These are phyloP conservation scores for Gymnoscopelus braueri DNA, from an alignment of 2,797 vertebrate species.

Conservation along the genomic window DNA sequence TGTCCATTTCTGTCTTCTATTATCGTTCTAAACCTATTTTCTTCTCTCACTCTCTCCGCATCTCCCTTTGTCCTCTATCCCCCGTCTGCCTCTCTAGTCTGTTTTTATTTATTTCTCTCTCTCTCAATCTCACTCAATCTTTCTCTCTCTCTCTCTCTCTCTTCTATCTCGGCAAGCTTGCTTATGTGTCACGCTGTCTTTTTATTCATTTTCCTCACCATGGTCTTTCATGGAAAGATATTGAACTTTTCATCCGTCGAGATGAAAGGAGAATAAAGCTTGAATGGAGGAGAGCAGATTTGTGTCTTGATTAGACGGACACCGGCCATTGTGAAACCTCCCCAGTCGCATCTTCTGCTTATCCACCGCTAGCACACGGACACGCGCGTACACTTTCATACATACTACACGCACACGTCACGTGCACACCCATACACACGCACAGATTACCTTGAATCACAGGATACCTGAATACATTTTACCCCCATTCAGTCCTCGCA, in stretches of 20 bases:
- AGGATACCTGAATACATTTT: not conserved
- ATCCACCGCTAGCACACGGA: not conserved
- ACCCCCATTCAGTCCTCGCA: not conserved
- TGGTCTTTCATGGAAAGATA: not conserved
- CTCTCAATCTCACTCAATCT: constrained; percentile 1
- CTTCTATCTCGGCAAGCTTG: not conserved
- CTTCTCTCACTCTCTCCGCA: not conserved
- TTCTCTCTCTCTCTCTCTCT: constrained; percentile 16
- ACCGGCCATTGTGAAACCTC: not conserved
- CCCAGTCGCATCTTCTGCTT: not conserved
- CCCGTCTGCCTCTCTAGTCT: not conserved
- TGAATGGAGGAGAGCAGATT: not conserved
- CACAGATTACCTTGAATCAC: not conserved
- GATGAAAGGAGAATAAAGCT: not conserved
- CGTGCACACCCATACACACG: constrained; percentile 1
- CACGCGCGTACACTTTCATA: not conserved
- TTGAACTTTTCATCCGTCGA: not conserved
- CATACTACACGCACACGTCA: not conserved
- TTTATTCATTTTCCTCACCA: not conserved
- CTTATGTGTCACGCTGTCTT: not conserved
- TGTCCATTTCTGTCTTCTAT: not conserved
- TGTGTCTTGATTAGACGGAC: constrained; percentile 1
- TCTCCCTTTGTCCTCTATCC: not conserved
- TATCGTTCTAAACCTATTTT: not conserved
- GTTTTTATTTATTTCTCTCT: not conserved